Base-by-base conservation (phyloP, 2,113 vertebrate genomes). In the Percina caprodes region DNA sequence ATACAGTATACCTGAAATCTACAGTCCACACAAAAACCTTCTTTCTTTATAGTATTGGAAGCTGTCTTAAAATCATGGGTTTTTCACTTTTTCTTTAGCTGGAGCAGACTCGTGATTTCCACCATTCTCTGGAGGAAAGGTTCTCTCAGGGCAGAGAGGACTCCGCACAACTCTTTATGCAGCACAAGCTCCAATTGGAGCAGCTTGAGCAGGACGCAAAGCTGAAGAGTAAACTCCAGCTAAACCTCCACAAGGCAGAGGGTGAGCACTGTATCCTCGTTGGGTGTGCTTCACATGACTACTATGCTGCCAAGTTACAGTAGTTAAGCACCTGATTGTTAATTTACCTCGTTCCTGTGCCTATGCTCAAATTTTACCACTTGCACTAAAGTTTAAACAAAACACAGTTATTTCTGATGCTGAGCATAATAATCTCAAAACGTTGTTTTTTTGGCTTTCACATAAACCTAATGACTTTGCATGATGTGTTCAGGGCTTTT, bases 181-280 rank as follows among this genome's bases (percentile, higher is more conserved):
- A 97, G 83, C 97, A 98, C 85, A 92, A 95, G 83, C 92, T 95
- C 56, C 73, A 98, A 3, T 76, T 97, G 82, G 94, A 95, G 51
- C 96, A 94, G 66, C 93, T 99, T 18, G 94, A 93, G 0, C 92
- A 96, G 71, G 96, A 98, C 81, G 94, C 93, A 0, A 83, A 92
- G 13, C 89, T 92, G 42, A 97, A 96, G 92, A 94, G 93, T 19
- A 89, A 92, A 5, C 95, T 99, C 63, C 92, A 92, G 3, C 85
- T 98, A 14, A 94, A 99, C 60, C 95, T 99, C 48, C 97, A 99
- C 84, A 97, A 97, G 84, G 93, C 97, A 0, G 95, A 97, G 79
- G 98, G 98, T 99, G 88, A 95, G 93, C 2, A 15, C 61, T 7
- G 3, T 3, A 8, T 52, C n/a, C 33, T 46, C 2, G 5, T 39